Evolutionary conservation across 2,888 invertebrate genomes (phyloP).

Genomic region (Drosophila leonis): DNA sequence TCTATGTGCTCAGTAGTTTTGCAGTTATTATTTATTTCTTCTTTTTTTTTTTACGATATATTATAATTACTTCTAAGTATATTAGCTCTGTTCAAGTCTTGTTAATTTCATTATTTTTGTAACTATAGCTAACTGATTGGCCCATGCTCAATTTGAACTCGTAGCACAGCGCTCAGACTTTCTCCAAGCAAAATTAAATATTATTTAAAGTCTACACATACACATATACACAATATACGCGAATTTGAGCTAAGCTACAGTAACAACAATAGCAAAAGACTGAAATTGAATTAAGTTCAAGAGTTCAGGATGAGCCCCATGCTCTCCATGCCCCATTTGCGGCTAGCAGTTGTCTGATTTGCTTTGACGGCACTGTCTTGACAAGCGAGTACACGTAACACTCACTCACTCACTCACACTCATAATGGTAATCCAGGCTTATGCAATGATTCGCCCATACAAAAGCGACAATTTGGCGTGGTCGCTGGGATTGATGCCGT

Average conservation of each 20-base stretch:
- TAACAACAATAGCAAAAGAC: constrained; percentile 18
- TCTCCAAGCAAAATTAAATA: constrained; percentile 42
- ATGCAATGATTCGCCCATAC: constrained; percentile 59
- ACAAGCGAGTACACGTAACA: constrained; percentile 31
- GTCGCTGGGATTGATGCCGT: constrained; percentile 45
- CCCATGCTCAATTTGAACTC: constrained; percentile 15
- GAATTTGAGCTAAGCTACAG: constrained; percentile 5
- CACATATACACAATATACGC: constrained; percentile 10
- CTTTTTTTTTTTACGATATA: too few relatives aligned
- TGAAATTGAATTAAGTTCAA: constrained; percentile 74
- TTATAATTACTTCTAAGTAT: too few relatives aligned
- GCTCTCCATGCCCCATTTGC: constrained; percentile 43
- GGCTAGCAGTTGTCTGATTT: constrained; percentile 43
- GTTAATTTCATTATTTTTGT: constrained; percentile 3
- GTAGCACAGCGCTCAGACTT: constrained; percentile 46
- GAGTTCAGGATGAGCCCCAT: constrained; percentile 68
- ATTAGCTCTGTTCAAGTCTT: background rate
- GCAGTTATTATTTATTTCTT: too few relatives aligned
- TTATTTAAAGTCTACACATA: constrained; percentile 23
- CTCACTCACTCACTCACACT: constrained; percentile 14
- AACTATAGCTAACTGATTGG: background rate
- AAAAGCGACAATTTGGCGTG: constrained; percentile 62
- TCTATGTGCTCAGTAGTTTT: too few relatives aligned
- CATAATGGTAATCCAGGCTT: constrained; percentile 46
- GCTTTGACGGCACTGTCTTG: constrained; percentile 41